Conservation (phyloP, 2,888 invertebrate species). For the Dicycla oo region DNA sequence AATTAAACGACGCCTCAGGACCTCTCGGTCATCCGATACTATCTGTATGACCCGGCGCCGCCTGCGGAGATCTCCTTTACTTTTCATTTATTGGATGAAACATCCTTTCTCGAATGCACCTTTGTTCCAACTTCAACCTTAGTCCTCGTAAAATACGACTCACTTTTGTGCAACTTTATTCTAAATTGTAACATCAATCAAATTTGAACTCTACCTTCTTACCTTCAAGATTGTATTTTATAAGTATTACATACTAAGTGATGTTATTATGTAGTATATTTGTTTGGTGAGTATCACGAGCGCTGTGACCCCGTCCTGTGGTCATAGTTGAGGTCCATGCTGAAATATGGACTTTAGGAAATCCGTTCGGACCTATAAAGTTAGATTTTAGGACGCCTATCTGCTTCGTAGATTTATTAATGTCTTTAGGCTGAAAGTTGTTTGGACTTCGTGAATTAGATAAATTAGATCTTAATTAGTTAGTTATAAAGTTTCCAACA, state of each 20-base stretch:
- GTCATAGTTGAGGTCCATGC: constrained; percentile 75
- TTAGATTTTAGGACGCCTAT: constrained; percentile 42
- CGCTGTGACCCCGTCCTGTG: constrained; percentile 76
- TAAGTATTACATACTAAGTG: background rate
- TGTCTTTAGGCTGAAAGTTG: constrained; percentile 2
- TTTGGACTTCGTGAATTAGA: background rate
- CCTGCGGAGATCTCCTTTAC: constrained; percentile 77
- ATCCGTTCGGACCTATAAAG: constrained; percentile 58
- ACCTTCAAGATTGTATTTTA: constrained; percentile 11
- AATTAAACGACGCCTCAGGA: constrained; percentile 86
- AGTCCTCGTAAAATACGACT: rapidly evolving
- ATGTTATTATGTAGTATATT: constrained; percentile 62
- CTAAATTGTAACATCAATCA: rapidly evolving
- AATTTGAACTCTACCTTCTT: background rate
- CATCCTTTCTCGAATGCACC: constrained; percentile 33
- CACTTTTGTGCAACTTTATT: constrained; percentile 20
- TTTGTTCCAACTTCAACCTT: constrained; percentile 41
- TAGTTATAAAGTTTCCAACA: background rate
- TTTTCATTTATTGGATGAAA: constrained; percentile 55
- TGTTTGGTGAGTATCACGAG: constrained; percentile 74
- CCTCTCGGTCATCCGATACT: constrained; percentile 83
- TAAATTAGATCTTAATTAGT: background rate
- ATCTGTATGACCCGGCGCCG: constrained; percentile 81
- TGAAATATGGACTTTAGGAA: constrained; percentile 74
- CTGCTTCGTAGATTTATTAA: constrained; percentile 45